phyloP scores from a whole-genome alignment of 2,113 vertebrate genomes.

The Nansenia antarctica region DNA sequence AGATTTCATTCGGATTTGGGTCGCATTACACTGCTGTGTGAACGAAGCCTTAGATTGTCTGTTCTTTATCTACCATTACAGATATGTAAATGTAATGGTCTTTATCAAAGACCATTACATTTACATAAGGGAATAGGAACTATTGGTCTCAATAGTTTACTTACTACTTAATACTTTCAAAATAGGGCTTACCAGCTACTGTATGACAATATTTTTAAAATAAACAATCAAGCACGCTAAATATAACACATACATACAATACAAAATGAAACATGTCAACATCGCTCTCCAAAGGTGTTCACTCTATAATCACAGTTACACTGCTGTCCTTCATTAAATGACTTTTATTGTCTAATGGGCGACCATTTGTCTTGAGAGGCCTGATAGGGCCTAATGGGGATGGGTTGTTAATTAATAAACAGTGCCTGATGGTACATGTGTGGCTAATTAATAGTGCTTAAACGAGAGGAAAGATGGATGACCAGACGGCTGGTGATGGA shows the following conservation, averaged over 20 bases:
- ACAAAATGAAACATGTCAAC: neutral
- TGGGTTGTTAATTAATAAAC: conserved; percentile 71
- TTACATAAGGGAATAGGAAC: too few relatives aligned
- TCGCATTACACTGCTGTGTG: too few relatives aligned
- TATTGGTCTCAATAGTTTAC: too few relatives aligned
- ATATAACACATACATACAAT: neutral
- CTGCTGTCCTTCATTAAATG: conserved; percentile 38
- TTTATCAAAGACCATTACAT: too few relatives aligned
- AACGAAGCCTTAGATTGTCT: too few relatives aligned
- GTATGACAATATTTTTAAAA: too few relatives aligned
- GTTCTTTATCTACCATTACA: too few relatives aligned
- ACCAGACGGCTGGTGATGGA: conserved; percentile 21
- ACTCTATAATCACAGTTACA: conserved; percentile 16
- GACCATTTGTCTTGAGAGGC: conserved; percentile 58
- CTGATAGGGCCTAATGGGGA: conserved; percentile 63
- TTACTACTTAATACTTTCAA: too few relatives aligned
- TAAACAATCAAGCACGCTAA: too few relatives aligned
- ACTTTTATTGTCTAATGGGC: conserved; percentile 50
- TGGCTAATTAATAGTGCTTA: conserved; percentile 67
- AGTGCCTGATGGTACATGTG: conserved; percentile 50
- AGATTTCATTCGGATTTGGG: too few relatives aligned
- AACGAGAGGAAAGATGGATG: conserved; percentile 61
- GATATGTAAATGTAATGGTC: too few relatives aligned
- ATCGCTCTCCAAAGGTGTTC: conserved; percentile 31
- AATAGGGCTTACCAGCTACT: too few relatives aligned